Evolutionary conservation across 2,113 vertebrate genomes (phyloP).

Genomic region (Stegostoma tigrinum): DNA sequence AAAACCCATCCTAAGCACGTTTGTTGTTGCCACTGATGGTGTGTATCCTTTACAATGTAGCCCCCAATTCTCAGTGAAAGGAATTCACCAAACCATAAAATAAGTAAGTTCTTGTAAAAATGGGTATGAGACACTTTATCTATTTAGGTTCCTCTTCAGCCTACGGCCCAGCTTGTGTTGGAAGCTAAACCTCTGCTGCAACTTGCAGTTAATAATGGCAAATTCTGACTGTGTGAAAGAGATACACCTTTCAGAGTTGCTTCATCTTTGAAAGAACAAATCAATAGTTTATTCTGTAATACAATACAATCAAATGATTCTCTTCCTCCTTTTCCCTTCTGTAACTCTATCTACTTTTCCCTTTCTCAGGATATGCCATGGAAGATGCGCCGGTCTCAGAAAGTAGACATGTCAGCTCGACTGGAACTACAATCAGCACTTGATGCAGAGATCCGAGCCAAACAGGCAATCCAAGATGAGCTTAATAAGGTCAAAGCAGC

Average conservation of each 20-base stretch:
- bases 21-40: neutral
- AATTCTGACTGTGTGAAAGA: neutral
- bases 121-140: neutral
- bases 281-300: neutral
- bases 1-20: neutral
- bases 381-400: conserved; percentile 96
- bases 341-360: neutral
- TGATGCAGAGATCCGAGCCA: conserved; percentile 93
- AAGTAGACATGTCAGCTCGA: conserved; percentile 96
- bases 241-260: neutral
- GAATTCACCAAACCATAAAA: neutral
- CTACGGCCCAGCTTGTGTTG: neutral
- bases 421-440: conserved; percentile 92
- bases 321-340: neutral
- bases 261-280: neutral
- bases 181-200: neutral
- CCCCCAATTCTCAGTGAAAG: neutral
- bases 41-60: neutral
- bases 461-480: conserved; percentile 91
- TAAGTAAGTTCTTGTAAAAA: neutral
- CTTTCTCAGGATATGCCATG: conserved; percentile 85
- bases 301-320: neutral
- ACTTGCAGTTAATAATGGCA: neutral
- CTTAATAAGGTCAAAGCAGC: conserved; percentile 90
- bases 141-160: neutral